Evolutionary conservation across 2,113 vertebrate species (phyloP).

Genomic region (Sceloporus undulatus): DNA sequence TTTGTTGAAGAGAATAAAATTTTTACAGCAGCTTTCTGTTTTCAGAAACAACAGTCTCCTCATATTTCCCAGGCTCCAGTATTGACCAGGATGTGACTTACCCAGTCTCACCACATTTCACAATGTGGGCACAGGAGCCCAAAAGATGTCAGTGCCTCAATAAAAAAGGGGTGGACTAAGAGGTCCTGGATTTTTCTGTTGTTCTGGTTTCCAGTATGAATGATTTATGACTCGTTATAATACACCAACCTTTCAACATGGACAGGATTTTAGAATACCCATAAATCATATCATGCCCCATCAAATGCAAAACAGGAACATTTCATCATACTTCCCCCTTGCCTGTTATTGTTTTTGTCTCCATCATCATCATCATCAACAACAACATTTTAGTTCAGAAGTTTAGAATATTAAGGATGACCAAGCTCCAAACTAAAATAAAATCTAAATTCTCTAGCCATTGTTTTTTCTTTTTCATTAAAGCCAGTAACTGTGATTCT

Average conservation of each 20-base stretch:
- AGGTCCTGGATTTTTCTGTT: conserved; percentile 28
- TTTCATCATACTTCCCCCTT: conserved; percentile 65
- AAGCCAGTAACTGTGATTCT: conserved; percentile 46
- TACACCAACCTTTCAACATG: conserved; percentile 47
- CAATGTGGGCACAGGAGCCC: conserved; percentile 37
- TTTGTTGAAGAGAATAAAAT: conserved; percentile 63
- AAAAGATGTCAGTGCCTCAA: conserved; percentile 44
- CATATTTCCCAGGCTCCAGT: conserved; percentile 48
- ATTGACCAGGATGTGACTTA: conserved; percentile 3
- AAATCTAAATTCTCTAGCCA: conserved; percentile 63
- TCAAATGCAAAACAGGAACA: conserved; percentile 58
- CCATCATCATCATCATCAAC: neutral
- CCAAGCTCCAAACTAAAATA: conserved; percentile 67
- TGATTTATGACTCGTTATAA: conserved; percentile 50
- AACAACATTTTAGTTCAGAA: conserved; percentile 48
- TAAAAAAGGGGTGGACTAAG: conserved; percentile 38
- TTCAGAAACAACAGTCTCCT: conserved; percentile 66
- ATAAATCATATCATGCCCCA: conserved; percentile 49
- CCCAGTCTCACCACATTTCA: conserved; percentile 40
- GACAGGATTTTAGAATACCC: conserved; percentile 41
- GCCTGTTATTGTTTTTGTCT: conserved; percentile 38
- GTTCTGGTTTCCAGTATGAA: conserved; percentile 23
- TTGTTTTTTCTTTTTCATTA: conserved; percentile 65
- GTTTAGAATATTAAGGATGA: conserved; percentile 58
- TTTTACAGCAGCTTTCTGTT: conserved; percentile 68